Evolutionary conservation across 2,797 vertebrate genomes (phyloP).

Genomic region (Rhodeus uyekii): DNA sequence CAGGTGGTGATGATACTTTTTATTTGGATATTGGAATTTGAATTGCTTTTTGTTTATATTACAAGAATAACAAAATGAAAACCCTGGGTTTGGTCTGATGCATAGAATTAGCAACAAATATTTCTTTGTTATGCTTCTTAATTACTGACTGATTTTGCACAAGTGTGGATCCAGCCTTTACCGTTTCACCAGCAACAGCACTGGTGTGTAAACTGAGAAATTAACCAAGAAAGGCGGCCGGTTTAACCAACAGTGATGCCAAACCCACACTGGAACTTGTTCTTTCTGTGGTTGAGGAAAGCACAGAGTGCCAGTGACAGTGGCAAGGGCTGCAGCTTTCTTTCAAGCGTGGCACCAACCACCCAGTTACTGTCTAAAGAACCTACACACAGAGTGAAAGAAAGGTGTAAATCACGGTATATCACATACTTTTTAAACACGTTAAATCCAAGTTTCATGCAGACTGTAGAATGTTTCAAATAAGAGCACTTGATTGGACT

Average conservation of each 20-base stretch:
- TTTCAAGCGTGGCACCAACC: slow-evolving; percentile 88
- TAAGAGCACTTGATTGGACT: not conserved
- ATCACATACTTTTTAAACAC: not conserved
- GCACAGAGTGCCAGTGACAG: slow-evolving; percentile 87
- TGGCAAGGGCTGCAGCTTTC: slow-evolving; percentile 88
- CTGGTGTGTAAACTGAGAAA: slow-evolving; percentile 3
- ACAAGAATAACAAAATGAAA: not conserved
- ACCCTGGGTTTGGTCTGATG: not conserved
- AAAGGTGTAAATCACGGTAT: not conserved
- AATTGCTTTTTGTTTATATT: not conserved
- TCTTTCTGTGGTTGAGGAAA: slow-evolving; percentile 90
- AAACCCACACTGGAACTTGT: slow-evolving; percentile 93
- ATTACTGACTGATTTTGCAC: not conserved
- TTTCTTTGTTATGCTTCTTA: not conserved
- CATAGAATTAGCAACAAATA: not conserved
- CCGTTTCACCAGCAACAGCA: not conserved
- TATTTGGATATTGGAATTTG: not conserved
- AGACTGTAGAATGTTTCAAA: not conserved
- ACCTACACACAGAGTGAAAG: slow-evolving; percentile 65
- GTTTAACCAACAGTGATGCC: slow-evolving; percentile 87
- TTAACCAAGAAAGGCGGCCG: not conserved
- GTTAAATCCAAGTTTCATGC: too few species aligned
- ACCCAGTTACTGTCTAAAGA: slow-evolving; percentile 91
- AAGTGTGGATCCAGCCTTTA: not conserved
- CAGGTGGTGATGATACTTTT: not conserved